Evolutionary conservation across 2,888 invertebrate species (phyloP), one percentile per base, ranked within the genome.

Genomic region (Ceriagrion tenellum): DNA sequence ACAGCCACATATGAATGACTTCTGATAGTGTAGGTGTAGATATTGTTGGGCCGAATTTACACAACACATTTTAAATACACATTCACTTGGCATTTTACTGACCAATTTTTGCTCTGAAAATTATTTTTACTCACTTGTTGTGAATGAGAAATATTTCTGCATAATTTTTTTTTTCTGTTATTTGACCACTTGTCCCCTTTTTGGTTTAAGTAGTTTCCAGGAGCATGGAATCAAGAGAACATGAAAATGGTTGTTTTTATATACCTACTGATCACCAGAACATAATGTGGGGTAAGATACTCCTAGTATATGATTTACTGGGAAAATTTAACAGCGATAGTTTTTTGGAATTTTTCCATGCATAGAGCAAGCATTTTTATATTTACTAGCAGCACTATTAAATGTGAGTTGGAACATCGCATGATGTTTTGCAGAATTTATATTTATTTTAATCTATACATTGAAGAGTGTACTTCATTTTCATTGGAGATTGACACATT

Each of bases 201-300:
- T 30, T 0, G 30, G 81, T 35, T 30, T 35, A 30, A 12, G 13
- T 35, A 13, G 30, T 35, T 30, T 69, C 16, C 13, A 35, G 12
- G 81, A 12, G 81, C 6, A 23, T 13, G 81, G 16, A 35, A 81
- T 26, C 26, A 8, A 81, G 81, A 16, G 81, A 81, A 35, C 81
- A 81, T 81, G 81, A 81, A 81, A 81, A 81, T 81, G 81, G 81
- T 69, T 69, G 16, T 81, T 81, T 81, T 81, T 81, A 35, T 81
- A 30, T 81, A 6, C 35, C 30, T 35, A 81, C 16, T 81, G 0
- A 81, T n/a, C 18, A 35, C 30, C 35, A 81, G 35, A 13, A 18
- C 30, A 35, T 81, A 3, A 18, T 0, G 81, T n/a, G 81, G 81
- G 35, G 12, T 35, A 81, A 35, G 12, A 35, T 30, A 23, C 35